Evolutionary conservation across 2,113 vertebrate genomes (phyloP), one percentile per base, ranked within the genome.

Genomic region (Dasyurus viverrinus): DNA sequence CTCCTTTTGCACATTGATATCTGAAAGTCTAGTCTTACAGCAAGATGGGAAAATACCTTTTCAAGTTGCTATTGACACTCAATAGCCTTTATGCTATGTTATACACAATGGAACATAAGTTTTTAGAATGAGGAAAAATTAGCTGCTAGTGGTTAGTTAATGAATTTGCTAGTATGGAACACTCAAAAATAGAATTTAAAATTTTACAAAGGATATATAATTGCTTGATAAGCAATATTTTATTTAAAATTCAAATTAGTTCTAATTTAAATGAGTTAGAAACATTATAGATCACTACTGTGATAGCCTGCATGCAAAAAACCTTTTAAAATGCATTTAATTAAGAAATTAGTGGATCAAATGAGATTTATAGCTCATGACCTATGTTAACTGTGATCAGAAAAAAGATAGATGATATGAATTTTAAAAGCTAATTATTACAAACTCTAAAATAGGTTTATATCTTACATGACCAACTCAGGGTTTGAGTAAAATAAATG

Each of bases 11-110:
- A 10, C 54, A 90, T 68, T 93, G 30, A 47, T 93, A 93, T 92
- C 90, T 23, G 55, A 16, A 93, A 93, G 46, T 48, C 54, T 54
- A 90, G 1, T 93, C 54, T 8, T 90, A 93, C 23, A n/a, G 46
- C 3, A 94, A 95, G 54, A 97, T 12, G 25, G 92, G 76, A 46
- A 53, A 84, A 84, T 89, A 50, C 90, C 26, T 94, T 96, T 97
- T 95, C 91, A 27, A 97, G 52, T 97, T 97, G 48, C 96, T 97
- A 96, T 92, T 94, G 84, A 53, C 98, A 92, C 93, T 97, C 50
- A 89, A 9, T 95, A 91, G 97, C 50, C 57, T 93, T 96, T 94
- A 93, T 89, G 30, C 89, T 42, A 91, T 26, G 93, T 92, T 97
- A 47, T 89, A 92, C 96, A 96, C 92, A 55, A 95, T 8, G 54